Percentiles rank a stretch among this genome's conserved stretches.
These are phyloP conservation scores for Dufourea novaeangliae DNA, from an alignment of 1,140 invertebrate genomes.

Conservation along the genomic window DNA sequence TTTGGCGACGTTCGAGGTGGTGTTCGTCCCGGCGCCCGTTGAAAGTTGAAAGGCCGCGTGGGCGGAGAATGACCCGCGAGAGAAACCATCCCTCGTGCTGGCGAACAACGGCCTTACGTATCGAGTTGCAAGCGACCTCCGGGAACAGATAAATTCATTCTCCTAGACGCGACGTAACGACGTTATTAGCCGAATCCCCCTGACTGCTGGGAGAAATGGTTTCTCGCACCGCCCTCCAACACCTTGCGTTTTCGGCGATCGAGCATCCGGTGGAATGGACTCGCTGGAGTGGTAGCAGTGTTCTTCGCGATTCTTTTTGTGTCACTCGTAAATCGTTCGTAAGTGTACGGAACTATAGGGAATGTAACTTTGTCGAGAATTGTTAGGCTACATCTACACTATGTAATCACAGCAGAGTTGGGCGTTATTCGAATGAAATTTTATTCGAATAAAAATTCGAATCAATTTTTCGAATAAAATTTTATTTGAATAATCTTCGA, in stretches of 20 bases:
- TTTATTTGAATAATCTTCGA: too few relatives aligned
- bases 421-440: too few relatives aligned
- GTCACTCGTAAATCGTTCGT: too few relatives aligned
- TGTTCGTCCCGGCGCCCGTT: not conserved
- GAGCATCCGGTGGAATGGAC: not conserved
- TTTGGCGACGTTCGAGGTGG: constrained; percentile 38
- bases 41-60: not conserved
- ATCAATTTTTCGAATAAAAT: too few relatives aligned
- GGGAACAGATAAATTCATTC: constrained; percentile 3
- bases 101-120: not conserved
- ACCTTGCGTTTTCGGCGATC: not conserved
- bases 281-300: not conserved
- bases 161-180: not conserved
- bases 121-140: not conserved
- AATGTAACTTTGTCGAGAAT: too few relatives aligned
- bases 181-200: not conserved
- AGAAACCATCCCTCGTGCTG: not conserved
- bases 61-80: not conserved
- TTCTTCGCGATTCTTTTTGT: too few relatives aligned
- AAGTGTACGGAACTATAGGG: too few relatives aligned
- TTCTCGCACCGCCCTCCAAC: too few relatives aligned
- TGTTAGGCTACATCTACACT: too few relatives aligned
- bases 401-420: too few relatives aligned
- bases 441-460: too few relatives aligned
- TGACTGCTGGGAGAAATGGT: too few relatives aligned